Conservation (phyloP, 2,113 vertebrate species). For the Dromiciops gliroides region DNA sequence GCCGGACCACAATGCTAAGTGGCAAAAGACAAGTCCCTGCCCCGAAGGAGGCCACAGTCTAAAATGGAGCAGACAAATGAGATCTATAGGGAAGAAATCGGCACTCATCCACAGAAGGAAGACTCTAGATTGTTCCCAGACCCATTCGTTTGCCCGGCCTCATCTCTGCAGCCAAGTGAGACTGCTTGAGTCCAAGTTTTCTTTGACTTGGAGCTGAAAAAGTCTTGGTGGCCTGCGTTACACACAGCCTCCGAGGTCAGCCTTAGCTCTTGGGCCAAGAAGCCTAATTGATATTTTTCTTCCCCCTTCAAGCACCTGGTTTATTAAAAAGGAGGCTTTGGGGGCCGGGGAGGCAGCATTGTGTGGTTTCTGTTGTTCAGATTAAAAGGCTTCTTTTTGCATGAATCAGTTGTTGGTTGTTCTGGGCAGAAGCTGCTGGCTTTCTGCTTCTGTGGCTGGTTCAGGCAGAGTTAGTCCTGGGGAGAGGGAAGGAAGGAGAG, state of each 20-base stretch:
- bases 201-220: no score
- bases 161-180: neutral
- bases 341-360: neutral
- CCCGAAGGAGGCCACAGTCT: neutral
- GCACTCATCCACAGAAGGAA: neutral
- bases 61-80: neutral
- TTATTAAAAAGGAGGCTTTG: neutral
- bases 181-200: no score
- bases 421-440: neutral
- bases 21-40: neutral
- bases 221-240: no score
- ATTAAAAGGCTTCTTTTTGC: neutral
- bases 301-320: neutral
- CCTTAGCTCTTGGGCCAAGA: neutral
- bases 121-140: no score
- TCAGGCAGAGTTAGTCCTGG: neutral
- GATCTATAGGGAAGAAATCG: neutral
- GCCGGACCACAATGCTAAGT: neutral
- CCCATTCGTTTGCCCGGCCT: no score
- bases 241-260: neutral
- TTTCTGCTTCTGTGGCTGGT: neutral
- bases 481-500: no score
- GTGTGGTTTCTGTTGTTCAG: neutral
- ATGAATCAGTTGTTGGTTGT: neutral
- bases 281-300: neutral